Conservation (phyloP, 1,140 invertebrate species). For the Atopsyche davidsoni region DNA sequence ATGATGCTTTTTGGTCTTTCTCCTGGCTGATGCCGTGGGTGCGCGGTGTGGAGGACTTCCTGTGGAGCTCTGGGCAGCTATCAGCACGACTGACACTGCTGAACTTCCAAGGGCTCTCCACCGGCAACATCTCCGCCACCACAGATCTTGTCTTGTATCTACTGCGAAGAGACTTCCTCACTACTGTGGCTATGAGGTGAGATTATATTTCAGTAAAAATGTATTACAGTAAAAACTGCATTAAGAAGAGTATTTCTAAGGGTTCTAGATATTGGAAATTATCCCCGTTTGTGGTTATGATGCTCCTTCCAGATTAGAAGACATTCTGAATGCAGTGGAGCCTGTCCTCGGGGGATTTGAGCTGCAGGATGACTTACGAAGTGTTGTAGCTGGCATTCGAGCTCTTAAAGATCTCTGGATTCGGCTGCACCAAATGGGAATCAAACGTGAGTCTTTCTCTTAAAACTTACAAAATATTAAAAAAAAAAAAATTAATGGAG, state of each 20-base stretch:
- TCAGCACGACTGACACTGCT: conserved; percentile 33
- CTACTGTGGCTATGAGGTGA: conserved; percentile 36
- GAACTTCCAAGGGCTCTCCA: conserved; percentile 31
- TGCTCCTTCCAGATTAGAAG: conserved; percentile 33
- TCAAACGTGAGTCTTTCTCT: too few species aligned
- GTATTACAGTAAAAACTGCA: too few species aligned
- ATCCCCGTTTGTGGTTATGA: too few species aligned
- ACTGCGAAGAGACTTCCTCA: conserved; percentile 34
- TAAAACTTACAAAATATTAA: too few species aligned
- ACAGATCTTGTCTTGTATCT: conserved; percentile 36
- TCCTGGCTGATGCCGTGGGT: conserved; percentile 37
- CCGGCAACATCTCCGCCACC: conserved; percentile 32
- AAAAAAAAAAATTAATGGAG: too few species aligned
- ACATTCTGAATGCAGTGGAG: conserved; percentile 38
- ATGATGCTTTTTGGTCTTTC: conserved; percentile 39
- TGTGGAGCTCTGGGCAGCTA: conserved; percentile 32
- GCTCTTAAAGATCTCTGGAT: conserved; percentile 31
- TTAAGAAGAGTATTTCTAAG: too few species aligned
- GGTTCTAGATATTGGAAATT: too few species aligned
- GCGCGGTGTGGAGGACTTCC: conserved; percentile 31
- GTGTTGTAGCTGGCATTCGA: conserved; percentile 32
- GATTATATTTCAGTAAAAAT: too few species aligned
- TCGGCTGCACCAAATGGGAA: too few species aligned
- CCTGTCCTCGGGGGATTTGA: conserved; percentile 37
- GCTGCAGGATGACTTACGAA: conserved; percentile 35